phyloP scores from a whole-genome alignment of 2,888 invertebrate species.

The Ischnura elegans region DNA sequence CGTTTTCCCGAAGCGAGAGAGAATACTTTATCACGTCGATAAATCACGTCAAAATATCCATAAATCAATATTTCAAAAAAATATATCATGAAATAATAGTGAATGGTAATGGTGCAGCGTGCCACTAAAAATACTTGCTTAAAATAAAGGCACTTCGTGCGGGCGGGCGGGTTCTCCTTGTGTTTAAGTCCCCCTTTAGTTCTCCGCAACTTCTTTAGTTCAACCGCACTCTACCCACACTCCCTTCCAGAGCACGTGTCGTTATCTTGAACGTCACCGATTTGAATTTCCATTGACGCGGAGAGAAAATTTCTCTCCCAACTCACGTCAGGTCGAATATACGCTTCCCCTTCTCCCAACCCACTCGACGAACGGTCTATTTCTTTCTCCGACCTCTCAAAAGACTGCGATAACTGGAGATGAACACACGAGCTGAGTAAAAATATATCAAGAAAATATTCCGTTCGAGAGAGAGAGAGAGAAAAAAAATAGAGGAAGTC shows the following conservation, averaged over 20 bases:
- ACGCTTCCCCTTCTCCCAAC: not conserved
- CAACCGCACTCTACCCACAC: too few species aligned
- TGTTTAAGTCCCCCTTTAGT: not conserved
- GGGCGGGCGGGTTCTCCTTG: not conserved
- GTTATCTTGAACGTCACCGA: not conserved
- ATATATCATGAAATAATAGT: not conserved
- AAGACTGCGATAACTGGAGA: not conserved
- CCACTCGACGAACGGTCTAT: not conserved
- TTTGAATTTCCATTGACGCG: conserved; percentile 33
- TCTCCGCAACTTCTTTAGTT: not conserved
- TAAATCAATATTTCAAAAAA: not conserved
- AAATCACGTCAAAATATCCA: not conserved
- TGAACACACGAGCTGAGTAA: not conserved
- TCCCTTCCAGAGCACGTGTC: not conserved
- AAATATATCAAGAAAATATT: not conserved
- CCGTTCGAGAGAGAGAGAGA: not conserved
- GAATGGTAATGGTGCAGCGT: not conserved
- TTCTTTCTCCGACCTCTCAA: not conserved
- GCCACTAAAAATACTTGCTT: conserved; percentile 8
- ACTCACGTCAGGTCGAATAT: not conserved
- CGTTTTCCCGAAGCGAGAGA: not conserved
- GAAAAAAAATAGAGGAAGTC: not conserved
- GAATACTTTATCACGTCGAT: not conserved
- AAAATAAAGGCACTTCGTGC: not conserved
- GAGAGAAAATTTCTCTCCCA: not conserved